phyloP scores from a whole-genome alignment of 2,797 vertebrate species.

The Selene dorsalis region DNA sequence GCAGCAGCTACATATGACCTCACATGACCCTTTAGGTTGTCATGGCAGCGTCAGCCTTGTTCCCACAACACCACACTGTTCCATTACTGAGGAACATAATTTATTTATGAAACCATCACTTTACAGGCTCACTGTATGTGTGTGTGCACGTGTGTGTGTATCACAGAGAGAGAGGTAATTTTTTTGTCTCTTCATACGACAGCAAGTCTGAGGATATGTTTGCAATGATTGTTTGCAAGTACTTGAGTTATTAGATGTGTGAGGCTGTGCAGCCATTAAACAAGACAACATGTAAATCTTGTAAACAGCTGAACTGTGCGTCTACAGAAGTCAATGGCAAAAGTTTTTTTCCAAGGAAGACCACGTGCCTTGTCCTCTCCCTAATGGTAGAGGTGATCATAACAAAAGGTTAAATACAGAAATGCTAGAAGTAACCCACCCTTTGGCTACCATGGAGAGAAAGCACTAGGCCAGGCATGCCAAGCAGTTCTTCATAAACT shows the following conservation, averaged over 20 bases:
- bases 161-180: not conserved
- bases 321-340: not conserved
- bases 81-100: conserved; percentile 61
- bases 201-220: not conserved
- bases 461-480: not conserved
- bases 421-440: no score
- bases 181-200: conserved; percentile 24
- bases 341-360: not conserved
- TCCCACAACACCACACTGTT: conserved; percentile 51
- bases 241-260: not conserved
- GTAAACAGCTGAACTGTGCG: not conserved
- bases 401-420: no score
- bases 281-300: not conserved
- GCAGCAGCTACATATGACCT: conserved; percentile 57
- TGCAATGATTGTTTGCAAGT: not conserved
- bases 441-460: no score
- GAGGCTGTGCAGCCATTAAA: not conserved
- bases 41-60: conserved; percentile 58
- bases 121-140: conserved; percentile 35
- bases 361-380: not conserved
- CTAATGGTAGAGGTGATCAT: not conserved
- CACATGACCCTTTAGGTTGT: conserved; percentile 63
- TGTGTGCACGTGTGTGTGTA: not conserved
- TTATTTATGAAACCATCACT: conserved; percentile 69
- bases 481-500: not conserved